Percentiles rank a stretch among this genome's conserved stretches.
Evolutionary conservation across 2,797 vertebrate species (phyloP).

Genomic region (Fringilla coelebs): DNA sequence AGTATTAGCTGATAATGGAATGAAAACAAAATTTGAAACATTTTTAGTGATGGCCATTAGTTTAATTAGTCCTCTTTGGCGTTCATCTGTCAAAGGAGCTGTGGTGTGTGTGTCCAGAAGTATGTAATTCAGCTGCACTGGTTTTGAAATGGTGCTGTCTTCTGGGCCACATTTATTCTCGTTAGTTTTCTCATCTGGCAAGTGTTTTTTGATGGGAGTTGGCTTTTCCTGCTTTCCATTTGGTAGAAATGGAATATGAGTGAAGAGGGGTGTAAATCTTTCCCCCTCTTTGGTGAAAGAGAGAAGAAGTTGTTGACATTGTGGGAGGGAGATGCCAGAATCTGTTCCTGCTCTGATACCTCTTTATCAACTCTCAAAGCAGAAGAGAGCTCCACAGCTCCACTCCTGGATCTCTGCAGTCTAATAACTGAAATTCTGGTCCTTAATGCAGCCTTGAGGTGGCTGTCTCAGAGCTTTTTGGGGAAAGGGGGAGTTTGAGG

Average conservation of each 20-base stretch:
- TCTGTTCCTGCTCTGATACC: background rate
- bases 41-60: background rate
- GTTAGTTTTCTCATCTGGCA: background rate
- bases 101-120: background rate
- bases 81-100: constrained; percentile 31
- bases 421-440: background rate
- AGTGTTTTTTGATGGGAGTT: background rate
- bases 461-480: background rate
- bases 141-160: background rate
- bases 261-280: background rate
- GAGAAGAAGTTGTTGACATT: background rate
- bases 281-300: background rate
- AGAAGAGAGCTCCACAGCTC: background rate
- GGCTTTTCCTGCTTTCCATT: background rate
- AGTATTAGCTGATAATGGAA: constrained; percentile 8
- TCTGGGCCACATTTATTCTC: background rate
- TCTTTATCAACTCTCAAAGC: background rate
- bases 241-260: background rate
- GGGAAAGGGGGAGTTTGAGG: background rate
- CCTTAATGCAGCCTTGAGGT: background rate
- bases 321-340: background rate
- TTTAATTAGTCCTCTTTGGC: background rate
- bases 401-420: background rate
- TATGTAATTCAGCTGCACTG: background rate
- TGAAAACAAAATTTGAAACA: constrained; percentile 4